Base-by-base conservation (phyloP, 2,888 invertebrate species). In the Apoderus coryli region DNA sequence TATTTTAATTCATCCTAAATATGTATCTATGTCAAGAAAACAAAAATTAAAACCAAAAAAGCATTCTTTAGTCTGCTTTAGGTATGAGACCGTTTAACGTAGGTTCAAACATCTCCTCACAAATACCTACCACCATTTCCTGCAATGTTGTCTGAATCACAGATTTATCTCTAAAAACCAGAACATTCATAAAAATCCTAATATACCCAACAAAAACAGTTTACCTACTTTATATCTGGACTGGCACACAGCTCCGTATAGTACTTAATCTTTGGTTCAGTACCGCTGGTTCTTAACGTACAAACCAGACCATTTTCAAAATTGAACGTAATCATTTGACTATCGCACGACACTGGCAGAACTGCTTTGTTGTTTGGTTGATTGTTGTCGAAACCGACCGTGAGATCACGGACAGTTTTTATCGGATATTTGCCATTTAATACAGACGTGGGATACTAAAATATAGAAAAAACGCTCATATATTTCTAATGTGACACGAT, bases 231-330 rank as follows among this genome's bases (percentile, higher is more conserved):
- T 45, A 72, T 64, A 10, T 63, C 63, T 9, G 77, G 75, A 25
- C 65, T 54, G 35, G 78, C 76, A 42, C 82, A 76, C 33, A 89
- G 64, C 57, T 95, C 98, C 1, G 88, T 81, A 61, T 99, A 99
- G 60, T 93, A 99, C 63, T 99, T 99, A 47, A 99, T 73, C 59
- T 99, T 99, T 23, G 98, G 98, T 57, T 99, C 98, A 0, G 98
- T 99, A 25, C 98, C 98, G 56, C 93, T 93, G 2, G 95, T 92
- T 40, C 98, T 69, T 16, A 99, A 60, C 0, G 92, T 95, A 2
- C 84, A 72, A 5, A 79, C 74, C 39, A 88, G 67, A 1, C 90
- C 92, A 59, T 84, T 86, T 30, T 67, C 64, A 57, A 96, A 90
- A 5, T 72, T 74, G 57, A 98, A 90, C 6, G 92, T 92, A 30